Evolutionary conservation across 2,797 vertebrate genomes (phyloP), one percentile per base, ranked within the genome.

Genomic region (Channallabes apus): DNA sequence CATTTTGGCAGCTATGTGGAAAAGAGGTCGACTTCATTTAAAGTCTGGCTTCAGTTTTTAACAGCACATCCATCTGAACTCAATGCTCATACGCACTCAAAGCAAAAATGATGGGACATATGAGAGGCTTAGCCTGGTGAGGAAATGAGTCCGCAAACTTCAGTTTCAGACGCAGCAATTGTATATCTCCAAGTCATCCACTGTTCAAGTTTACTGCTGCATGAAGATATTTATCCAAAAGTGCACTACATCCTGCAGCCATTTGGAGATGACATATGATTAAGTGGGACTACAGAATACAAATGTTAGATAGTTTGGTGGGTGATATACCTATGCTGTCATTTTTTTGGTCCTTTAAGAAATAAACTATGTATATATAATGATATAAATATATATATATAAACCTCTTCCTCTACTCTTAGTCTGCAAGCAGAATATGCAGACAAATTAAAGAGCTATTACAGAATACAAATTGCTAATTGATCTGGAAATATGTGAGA

Each of bases 31-130:
- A 76, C 67, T 85, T 51, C 84, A 51, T 88, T 77, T 85, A 64
- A 29, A 75, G 82, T 1, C 69, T 76, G 68, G 82, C 80, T 86
- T 88, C 85, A 88, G 77, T 82, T 61, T 76, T 82, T 85, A 58
- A 82, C 78, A 69, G 64, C 82, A 81, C 67, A 80, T 82, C 77
- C 81, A 54, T 51, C 79, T 88, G 72, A 88, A 85, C 84, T 85
- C 68, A n/a, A 56, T 22, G 18, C 41, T 59, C 76, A 81, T 59
- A 65, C 20, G 56, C 62, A 80, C 59, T 68, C 54, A 56, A 67
- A 77, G 62, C 58, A 32, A 27, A 86, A 88, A 81, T 17, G 68
- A 77, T 82, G 27, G 27, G 87, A 86, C 75, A 85, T 86, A 83
- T 62, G 38, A 75, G 56, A 73, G 51, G 58, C 65, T 68, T 61